Conservation (phyloP, 2,888 invertebrate species). For the Drosophila lutescens region DNA sequence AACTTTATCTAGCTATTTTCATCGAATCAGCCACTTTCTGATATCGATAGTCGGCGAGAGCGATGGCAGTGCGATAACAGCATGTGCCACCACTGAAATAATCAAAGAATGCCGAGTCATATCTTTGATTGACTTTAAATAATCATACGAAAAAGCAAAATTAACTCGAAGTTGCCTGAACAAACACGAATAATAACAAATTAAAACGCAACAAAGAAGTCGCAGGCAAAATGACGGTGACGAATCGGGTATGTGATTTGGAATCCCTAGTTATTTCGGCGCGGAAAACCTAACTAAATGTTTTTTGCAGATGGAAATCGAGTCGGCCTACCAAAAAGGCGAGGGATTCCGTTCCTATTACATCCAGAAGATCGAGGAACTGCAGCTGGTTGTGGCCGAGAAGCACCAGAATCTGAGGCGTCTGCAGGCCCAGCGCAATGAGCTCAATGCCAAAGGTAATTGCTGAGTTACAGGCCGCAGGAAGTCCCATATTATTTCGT, state of each 20-base stretch:
- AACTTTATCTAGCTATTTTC: neutral
- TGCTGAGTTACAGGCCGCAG: no score
- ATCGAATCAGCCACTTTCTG: neutral
- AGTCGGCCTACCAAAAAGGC: constrained; percentile 83
- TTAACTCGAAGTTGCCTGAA: neutral
- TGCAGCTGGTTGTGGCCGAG: constrained; percentile 97
- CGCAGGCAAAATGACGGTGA: constrained; percentile 76
- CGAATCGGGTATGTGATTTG: constrained; percentile 72
- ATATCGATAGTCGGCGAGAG: neutral
- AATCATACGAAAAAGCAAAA: constrained; percentile 13
- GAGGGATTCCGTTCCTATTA: constrained; percentile 98
- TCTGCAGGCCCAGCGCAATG: constrained; percentile 98
- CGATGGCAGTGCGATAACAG: neutral
- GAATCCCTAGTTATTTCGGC: no score
- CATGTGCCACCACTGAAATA: constrained; percentile 5
- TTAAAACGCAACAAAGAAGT: neutral
- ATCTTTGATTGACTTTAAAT: no score
- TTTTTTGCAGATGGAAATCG: constrained; percentile 81
- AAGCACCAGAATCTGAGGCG: constrained; percentile 98
- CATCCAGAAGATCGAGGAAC: constrained; percentile 98
- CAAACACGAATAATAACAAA: constrained; percentile 1
- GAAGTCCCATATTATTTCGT: constrained; percentile 1
- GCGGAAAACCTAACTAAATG: neutral
- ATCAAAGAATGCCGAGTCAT: constrained; percentile 40
- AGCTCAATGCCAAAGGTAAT: constrained; percentile 98